Conservation (phyloP, 2,113 vertebrate species). For the Psettodes erumei region DNA sequence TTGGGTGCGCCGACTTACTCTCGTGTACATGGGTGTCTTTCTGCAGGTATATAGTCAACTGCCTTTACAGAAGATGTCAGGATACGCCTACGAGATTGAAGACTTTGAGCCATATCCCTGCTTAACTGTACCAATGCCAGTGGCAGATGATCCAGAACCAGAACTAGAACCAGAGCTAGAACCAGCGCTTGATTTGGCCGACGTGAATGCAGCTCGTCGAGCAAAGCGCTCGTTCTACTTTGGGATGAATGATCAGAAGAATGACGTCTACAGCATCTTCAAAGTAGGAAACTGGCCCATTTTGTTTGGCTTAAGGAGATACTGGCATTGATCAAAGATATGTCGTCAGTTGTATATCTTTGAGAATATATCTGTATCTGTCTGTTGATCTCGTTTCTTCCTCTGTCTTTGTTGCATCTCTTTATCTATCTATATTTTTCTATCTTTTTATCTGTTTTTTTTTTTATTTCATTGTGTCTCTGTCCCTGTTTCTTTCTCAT, state of each 20-base stretch:
- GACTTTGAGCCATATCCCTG: slow-evolving; percentile 58
- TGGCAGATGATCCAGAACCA: too few species aligned
- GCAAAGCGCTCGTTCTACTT: not conserved
- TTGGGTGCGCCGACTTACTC: not conserved
- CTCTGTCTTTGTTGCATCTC: too few species aligned
- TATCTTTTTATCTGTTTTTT: not conserved
- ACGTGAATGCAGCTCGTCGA: not conserved
- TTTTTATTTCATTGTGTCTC: not conserved
- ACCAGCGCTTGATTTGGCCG: not conserved
- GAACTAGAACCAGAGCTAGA: too few species aligned
- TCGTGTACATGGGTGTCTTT: not conserved
- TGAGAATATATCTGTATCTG: not conserved
- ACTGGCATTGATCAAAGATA: not conserved
- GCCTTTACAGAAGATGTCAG: slow-evolving; percentile 78
- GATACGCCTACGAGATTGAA: slow-evolving; percentile 65
- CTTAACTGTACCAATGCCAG: too few species aligned
- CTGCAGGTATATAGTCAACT: slow-evolving; percentile 82
- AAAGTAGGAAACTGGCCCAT: slow-evolving; percentile 58
- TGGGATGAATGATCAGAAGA: not conserved
- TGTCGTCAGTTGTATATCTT: not conserved
- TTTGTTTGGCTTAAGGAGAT: not conserved
- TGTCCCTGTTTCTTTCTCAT: not conserved
- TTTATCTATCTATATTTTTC: too few species aligned
- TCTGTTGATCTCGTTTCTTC: not conserved
- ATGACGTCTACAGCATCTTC: slow-evolving; percentile 77